Percentiles rank a stretch among this genome's conserved stretches.
phyloP scores from a whole-genome alignment of 2,888 invertebrate genomes.

The Tolmerus cingulatus region DNA sequence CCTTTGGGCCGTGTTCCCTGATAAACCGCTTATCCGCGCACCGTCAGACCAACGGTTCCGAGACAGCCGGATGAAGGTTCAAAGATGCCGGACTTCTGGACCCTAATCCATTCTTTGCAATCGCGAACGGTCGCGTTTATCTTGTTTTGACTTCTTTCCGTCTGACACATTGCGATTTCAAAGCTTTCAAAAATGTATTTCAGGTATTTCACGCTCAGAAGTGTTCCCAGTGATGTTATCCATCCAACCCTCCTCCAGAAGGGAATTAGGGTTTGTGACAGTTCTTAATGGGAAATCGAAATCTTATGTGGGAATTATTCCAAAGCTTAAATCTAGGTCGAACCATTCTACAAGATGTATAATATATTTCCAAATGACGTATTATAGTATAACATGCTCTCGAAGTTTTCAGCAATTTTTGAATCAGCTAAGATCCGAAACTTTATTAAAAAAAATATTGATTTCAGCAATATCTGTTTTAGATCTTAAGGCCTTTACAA shows the following conservation, averaged over 20 bases:
- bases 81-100: conserved; percentile 13
- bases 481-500: too few relatives aligned
- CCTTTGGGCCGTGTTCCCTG: conserved; percentile 5
- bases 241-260: not conserved
- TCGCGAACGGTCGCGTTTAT: conserved; percentile 23
- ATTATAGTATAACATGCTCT: too few relatives aligned
- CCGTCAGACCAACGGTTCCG: not conserved
- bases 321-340: not conserved
- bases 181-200: not conserved
- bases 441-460: not conserved
- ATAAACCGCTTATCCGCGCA: conserved; percentile 28
- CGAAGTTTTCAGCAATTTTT: too few relatives aligned
- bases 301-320: not conserved
- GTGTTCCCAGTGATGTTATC: not conserved
- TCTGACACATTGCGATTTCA: conserved; percentile 23
- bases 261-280: not conserved
- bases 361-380: not conserved
- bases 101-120: not conserved
- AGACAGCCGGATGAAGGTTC: not conserved
- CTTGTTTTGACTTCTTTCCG: conserved; percentile 34
- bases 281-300: conserved; percentile 10
- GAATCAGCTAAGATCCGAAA: too few relatives aligned
- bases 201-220: not conserved
- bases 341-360: not conserved
- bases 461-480: too few relatives aligned